These are phyloP conservation scores for Lepidotrigona ventralis DNA, from an alignment of 1,140 invertebrate species.

Conservation along the genomic window DNA sequence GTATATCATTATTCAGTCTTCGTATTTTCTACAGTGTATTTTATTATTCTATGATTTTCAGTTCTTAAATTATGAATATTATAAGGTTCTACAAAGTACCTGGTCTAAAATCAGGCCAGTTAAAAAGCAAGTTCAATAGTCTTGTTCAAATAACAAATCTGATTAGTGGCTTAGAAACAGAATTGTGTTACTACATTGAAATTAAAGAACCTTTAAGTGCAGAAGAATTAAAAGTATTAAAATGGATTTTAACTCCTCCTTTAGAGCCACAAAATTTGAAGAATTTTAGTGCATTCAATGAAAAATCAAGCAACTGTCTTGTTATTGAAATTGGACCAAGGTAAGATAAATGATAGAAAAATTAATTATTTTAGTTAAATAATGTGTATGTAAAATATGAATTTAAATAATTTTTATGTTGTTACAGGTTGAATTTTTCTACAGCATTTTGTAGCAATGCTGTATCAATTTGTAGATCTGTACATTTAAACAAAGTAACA, in stretches of 20 bases:
- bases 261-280: conserved; percentile 81
- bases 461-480: conserved; percentile 93
- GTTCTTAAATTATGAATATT: conserved; percentile 64
- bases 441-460: conserved; percentile 97
- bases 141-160: conserved; percentile 58
- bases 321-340: conserved; percentile 91
- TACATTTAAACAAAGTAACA: conserved; percentile 86
- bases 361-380: no score
- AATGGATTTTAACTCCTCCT: conserved; percentile 87
- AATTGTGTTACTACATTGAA: conserved; percentile 90
- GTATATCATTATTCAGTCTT: background rate
- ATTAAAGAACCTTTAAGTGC: conserved; percentile 78
- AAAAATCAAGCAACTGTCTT: conserved; percentile 70
- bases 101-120: conserved; percentile 64
- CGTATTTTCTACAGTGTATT: background rate
- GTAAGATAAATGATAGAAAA: conserved; percentile 73
- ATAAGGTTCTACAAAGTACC: conserved; percentile 71
- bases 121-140: conserved; percentile 65
- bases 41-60: background rate
- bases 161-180: conserved; percentile 82
- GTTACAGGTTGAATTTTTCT: conserved; percentile 92
- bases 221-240: conserved; percentile 82
- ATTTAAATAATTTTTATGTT: conserved; percentile 19
- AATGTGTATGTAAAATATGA: background rate
- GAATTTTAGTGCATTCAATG: conserved; percentile 75